phyloP scores from a whole-genome alignment of 2,113 vertebrate genomes.

The Eubucco bourcierii region DNA sequence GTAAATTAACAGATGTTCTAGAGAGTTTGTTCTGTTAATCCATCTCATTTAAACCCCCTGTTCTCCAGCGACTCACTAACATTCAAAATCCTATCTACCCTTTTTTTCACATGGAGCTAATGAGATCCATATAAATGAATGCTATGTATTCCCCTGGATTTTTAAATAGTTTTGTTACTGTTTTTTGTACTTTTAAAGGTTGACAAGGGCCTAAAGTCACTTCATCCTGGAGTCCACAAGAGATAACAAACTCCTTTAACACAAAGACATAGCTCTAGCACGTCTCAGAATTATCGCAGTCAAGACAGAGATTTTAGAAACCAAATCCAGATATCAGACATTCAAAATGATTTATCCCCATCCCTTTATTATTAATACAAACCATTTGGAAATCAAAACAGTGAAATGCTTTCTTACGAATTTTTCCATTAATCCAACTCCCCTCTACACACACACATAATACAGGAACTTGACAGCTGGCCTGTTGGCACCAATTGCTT shows the following conservation, averaged over 20 bases:
- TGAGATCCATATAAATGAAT: not conserved
- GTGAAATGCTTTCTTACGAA: not conserved
- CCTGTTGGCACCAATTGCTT: constrained; percentile 33
- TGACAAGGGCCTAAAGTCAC: not conserved
- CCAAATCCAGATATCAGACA: not conserved
- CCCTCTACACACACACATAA: not conserved
- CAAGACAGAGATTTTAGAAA: not conserved
- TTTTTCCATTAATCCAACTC: constrained; percentile 18
- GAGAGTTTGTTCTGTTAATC: constrained; percentile 8
- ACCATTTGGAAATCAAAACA: not conserved
- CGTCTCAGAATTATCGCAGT: not conserved
- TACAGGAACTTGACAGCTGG: constrained; percentile 36
- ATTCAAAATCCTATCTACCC: constrained; percentile 4
- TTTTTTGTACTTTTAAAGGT: not conserved
- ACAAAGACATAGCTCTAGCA: not conserved
- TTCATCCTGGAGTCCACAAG: not conserved
- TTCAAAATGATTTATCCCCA: not conserved
- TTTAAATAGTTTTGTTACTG: not conserved
- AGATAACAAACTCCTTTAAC: not conserved
- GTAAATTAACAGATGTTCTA: constrained; percentile 51
- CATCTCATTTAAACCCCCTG: not conserved
- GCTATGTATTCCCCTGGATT: not conserved
- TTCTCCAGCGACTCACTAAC: constrained; percentile 10
- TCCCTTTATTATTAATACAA: not conserved
- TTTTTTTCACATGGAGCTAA: not conserved